Conservation (phyloP, 2,113 vertebrate genomes). For the Microcebus jonahi region DNA sequence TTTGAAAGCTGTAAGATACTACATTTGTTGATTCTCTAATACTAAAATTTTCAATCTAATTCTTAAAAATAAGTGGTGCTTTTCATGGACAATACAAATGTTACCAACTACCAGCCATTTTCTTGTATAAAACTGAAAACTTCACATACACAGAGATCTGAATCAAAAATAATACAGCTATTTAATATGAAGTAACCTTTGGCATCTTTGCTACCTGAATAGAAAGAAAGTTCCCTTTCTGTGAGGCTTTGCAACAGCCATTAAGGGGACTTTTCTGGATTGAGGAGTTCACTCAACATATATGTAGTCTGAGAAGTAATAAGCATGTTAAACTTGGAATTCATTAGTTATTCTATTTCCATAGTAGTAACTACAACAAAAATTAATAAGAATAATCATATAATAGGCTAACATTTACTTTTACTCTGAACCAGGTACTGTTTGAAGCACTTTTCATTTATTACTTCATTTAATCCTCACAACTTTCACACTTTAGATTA, state of each 20-base stretch:
- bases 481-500: conserved; percentile 21
- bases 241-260: not conserved
- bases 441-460: conserved; percentile 32
- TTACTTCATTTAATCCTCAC: conserved; percentile 30
- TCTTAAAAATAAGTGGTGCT: conserved; percentile 12
- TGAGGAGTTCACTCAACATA: not conserved
- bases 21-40: conserved; percentile 47
- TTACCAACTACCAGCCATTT: not conserved
- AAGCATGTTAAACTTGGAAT: not conserved
- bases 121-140: conserved; percentile 10
- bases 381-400: not conserved
- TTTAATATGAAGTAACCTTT: conserved; percentile 27
- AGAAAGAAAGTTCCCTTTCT: not conserved
- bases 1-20: conserved; percentile 45
- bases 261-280: not conserved
- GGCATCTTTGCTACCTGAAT: not conserved
- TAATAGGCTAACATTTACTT: not conserved
- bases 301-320: not conserved
- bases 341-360: conserved; percentile 44
- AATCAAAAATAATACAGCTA: conserved; percentile 32
- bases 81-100: conserved; percentile 2
- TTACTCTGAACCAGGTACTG: not conserved
- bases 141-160: not conserved
- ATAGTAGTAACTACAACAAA: not conserved
- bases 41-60: conserved; percentile 51